phyloP scores from a whole-genome alignment of 2,797 vertebrate genomes.

The Pangasius larnaudii region DNA sequence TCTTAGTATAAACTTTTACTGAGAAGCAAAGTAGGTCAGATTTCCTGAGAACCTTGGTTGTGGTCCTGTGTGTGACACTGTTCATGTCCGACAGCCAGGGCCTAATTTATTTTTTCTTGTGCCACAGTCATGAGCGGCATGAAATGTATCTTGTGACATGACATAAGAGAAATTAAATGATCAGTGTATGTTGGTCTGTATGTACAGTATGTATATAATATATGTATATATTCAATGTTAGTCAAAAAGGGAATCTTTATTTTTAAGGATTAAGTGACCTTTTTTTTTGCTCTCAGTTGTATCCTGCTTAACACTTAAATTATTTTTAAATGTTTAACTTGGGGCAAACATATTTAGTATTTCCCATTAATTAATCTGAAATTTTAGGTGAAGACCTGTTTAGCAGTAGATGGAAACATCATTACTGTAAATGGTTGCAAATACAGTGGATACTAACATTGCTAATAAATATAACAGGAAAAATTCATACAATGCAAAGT shows the following conservation, averaged over 20 bases:
- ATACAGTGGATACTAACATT: constrained; percentile 44
- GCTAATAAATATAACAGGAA: constrained; percentile 20
- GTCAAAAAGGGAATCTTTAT: constrained; percentile 75
- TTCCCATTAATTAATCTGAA: background rate
- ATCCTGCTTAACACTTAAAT: constrained; percentile 43
- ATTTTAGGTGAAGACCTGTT: constrained; percentile 2
- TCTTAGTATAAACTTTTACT: constrained; percentile 5
- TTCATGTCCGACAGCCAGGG: constrained; percentile 12
- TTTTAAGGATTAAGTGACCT: constrained; percentile 62
- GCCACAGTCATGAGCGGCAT: constrained; percentile 55
- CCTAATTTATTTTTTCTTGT: constrained; percentile 17
- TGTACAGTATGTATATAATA: constrained; percentile 72
- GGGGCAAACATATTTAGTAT: constrained; percentile 19
- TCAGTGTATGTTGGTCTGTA: constrained; percentile 59
- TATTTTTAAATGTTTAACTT: constrained; percentile 33
- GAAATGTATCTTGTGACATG: constrained; percentile 66
- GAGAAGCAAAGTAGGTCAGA: background rate
- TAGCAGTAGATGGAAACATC: background rate
- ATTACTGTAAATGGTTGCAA: background rate
- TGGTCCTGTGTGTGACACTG: background rate
- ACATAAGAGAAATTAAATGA: constrained; percentile 65
- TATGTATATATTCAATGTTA: constrained; percentile 77
- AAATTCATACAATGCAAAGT: background rate
- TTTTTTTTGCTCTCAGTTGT: constrained; percentile 40
- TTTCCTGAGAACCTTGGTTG: background rate